A percentile compares a stretch with the other conserved stretches of the same genome.
Evolutionary conservation across 2,113 vertebrate genomes (phyloP).

Genomic region (Oenanthe oenanthe): DNA sequence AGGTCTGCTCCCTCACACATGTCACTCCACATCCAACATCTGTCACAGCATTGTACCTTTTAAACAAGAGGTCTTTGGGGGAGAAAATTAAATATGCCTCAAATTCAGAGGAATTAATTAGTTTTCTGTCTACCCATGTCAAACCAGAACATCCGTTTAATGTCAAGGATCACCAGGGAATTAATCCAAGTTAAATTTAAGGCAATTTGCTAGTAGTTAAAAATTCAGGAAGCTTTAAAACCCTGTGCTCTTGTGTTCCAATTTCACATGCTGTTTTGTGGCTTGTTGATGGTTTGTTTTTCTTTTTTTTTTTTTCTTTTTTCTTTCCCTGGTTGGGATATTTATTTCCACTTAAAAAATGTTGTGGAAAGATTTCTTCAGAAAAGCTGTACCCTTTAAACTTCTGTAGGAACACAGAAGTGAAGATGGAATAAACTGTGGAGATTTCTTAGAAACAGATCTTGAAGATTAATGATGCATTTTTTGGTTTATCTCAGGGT

Average conservation of each 20-base stretch:
- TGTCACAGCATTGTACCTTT: slow-evolving; percentile 24
- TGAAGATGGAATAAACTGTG: neutral
- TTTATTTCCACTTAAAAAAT: slow-evolving; percentile 1
- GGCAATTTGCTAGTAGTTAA: slow-evolving; percentile 70
- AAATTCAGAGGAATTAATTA: slow-evolving; percentile 69
- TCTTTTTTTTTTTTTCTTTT: fast-evolving
- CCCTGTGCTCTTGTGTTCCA: slow-evolving; percentile 12
- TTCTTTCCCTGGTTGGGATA: neutral
- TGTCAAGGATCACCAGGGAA: slow-evolving; percentile 60
- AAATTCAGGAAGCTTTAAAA: slow-evolving; percentile 66
- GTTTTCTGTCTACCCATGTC: slow-evolving; percentile 64
- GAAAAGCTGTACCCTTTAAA: neutral
- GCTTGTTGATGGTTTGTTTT: neutral
- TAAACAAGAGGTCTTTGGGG: slow-evolving; percentile 50
- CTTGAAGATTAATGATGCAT: fast-evolving
- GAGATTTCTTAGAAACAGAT: neutral
- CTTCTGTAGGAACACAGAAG: neutral
- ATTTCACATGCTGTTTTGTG: slow-evolving; percentile 33
- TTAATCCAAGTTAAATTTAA: slow-evolving; percentile 67
- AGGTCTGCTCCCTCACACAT: neutral
- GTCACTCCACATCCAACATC: neutral
- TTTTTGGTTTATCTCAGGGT: neutral
- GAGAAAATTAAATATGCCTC: slow-evolving; percentile 63
- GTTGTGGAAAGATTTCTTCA: neutral
- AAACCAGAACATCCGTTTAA: slow-evolving; percentile 64